These are phyloP conservation scores for Pelobates cultripes DNA, from an alignment of 2,797 vertebrate genomes.

Conservation along the genomic window DNA sequence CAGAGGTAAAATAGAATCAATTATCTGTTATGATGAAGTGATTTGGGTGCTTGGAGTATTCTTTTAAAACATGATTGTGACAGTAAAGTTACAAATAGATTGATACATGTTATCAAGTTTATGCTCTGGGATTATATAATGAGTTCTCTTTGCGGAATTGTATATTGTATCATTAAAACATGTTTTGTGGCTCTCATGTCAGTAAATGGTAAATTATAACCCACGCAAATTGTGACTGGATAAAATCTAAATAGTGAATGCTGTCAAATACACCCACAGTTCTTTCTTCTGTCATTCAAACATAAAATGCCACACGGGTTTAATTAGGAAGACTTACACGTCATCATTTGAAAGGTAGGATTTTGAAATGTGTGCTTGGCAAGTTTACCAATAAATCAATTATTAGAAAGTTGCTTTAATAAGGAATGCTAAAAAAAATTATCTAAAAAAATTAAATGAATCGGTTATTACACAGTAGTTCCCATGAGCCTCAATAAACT, in stretches of 20 bases:
- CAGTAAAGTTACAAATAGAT: background rate
- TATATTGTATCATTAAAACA: too few relatives aligned
- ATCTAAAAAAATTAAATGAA: background rate
- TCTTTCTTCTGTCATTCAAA: background rate
- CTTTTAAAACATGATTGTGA: background rate
- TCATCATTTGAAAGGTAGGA: slow-evolving; percentile 9
- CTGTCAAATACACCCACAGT: slow-evolving; percentile 18
- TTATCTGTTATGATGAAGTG: too few relatives aligned
- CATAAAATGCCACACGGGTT: slow-evolving; percentile 2
- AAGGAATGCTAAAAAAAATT: background rate
- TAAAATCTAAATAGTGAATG: slow-evolving; percentile 34
- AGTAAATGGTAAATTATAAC: slow-evolving; percentile 9
- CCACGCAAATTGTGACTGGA: slow-evolving; percentile 15
- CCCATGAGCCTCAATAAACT: background rate
- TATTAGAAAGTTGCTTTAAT: slow-evolving; percentile 22
- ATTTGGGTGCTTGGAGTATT: too few relatives aligned
- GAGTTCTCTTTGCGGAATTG: too few relatives aligned
- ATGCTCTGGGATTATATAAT: too few relatives aligned
- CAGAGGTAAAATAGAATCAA: too few relatives aligned
- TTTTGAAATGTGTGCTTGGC: slow-evolving; percentile 5
- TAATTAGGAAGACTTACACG: slow-evolving; percentile 18
- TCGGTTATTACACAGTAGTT: background rate
- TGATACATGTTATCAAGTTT: background rate
- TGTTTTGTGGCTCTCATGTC: slow-evolving; percentile 20
- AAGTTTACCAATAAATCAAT: slow-evolving; percentile 18